Conservation (phyloP, 2,888 invertebrate genomes). For the Liopterus haemorrhoidalis region DNA sequence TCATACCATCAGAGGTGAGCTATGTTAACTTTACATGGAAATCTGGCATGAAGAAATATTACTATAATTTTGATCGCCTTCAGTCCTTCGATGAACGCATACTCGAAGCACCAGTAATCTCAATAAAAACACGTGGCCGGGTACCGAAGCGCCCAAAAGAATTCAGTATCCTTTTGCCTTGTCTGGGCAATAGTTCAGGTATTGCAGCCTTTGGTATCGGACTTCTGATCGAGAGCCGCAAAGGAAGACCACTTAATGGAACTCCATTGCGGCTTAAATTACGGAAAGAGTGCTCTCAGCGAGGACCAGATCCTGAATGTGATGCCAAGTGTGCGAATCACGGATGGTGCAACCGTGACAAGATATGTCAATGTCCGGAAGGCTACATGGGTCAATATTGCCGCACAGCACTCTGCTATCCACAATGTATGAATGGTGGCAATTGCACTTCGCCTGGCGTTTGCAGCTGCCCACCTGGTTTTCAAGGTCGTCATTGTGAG, state of each 20-base stretch:
- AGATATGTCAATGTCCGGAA: conserved; percentile 81
- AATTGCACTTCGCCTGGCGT: conserved; percentile 85
- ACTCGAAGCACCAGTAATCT: conserved; percentile 78
- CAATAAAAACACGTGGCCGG: conserved; percentile 77
- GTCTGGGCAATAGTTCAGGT: conserved; percentile 81
- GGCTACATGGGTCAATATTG: conserved; percentile 90
- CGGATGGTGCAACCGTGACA: conserved; percentile 76
- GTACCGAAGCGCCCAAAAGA: conserved; percentile 84
- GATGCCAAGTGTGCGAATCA: conserved; percentile 81
- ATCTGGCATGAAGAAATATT: conserved; percentile 71
- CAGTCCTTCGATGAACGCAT: conserved; percentile 80
- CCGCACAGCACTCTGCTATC: conserved; percentile 83
- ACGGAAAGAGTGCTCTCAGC: conserved; percentile 89
- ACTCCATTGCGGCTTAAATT: conserved; percentile 81
- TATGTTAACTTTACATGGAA: conserved; percentile 90
- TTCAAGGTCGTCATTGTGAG: conserved; percentile 85
- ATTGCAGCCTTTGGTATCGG: conserved; percentile 84
- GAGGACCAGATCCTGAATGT: conserved; percentile 86
- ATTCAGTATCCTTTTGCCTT: conserved; percentile 82
- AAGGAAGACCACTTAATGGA: conserved; percentile 74
- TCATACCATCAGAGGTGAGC: conserved; percentile 87
- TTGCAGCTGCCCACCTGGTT: conserved; percentile 83
- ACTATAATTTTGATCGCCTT: conserved; percentile 82
- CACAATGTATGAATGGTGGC: conserved; percentile 88
- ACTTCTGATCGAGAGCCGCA: conserved; percentile 72